phyloP scores from a whole-genome alignment of 2,113 vertebrate genomes.

The Notiomystis cincta region DNA sequence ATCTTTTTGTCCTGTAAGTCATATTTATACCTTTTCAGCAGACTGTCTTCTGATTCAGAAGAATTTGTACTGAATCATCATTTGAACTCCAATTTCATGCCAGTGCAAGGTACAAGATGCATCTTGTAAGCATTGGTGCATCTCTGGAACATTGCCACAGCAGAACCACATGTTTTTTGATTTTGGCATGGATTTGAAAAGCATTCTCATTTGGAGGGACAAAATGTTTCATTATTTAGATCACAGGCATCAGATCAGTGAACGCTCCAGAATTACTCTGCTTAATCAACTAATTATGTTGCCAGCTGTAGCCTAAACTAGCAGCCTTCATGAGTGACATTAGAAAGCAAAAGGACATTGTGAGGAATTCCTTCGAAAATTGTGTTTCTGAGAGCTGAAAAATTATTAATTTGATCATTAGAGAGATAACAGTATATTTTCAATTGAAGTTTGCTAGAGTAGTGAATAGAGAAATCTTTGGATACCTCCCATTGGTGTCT shows the following conservation, averaged over 20 bases:
- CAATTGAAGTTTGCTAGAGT: not conserved
- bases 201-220: not conserved
- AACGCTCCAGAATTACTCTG: not conserved
- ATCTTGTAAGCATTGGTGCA: not conserved
- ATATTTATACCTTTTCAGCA: not conserved
- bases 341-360: not conserved
- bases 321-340: not conserved
- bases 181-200: not conserved
- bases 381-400: not conserved
- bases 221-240: conserved; percentile 1
- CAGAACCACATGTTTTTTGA: not conserved
- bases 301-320: not conserved
- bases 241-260: not conserved
- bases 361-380: not conserved
- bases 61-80: not conserved
- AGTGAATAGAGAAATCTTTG: not conserved
- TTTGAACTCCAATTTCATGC: not conserved
- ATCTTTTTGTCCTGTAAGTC: not conserved
- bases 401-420: not conserved
- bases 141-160: not conserved
- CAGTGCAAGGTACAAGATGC: not conserved
- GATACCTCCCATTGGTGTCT: not conserved
- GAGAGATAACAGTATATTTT: not conserved
- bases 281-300: conserved; percentile 9
- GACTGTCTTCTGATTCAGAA: not conserved